Evolutionary conservation across 2,888 invertebrate species (phyloP), one percentile per base, ranked within the genome.

Genomic region (Calameuta filiformis): DNA sequence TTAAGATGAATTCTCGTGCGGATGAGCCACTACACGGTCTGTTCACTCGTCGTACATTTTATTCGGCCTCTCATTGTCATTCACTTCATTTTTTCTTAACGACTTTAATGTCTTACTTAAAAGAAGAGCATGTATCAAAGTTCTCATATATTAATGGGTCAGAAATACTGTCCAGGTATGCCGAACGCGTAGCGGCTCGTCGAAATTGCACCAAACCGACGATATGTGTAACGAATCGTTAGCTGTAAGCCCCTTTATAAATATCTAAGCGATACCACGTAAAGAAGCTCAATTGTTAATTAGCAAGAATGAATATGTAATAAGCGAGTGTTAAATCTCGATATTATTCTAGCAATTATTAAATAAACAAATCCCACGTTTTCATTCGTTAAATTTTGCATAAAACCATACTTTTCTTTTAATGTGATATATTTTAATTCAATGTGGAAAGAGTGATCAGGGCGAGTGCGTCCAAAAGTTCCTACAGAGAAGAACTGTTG

Each of bases 251-350:
- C 77, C 80, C 79, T 79, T 78, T 74, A 79, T 76, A 80, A 81
- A 75, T 79, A 77, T 80, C 69, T 83, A 80, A 80, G 75, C 69
- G 78, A 79, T 81, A 79, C 83, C 80, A 80, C 79, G 81, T 77
- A 76, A 81, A 83, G 82, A 83, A 79, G 83, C 82, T 85, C 83
- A 85, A 85, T 85, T 84, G 82, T 83, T 85, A 83, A 85, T 82
- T 81, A 79, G 80, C 83, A 82, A 81, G 80, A 80, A 83, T 81
- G 83, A 81, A 81, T 83, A 83, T 85, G 83, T 82, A 79, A 80
- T 75, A 79, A 40, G n/a, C 6, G 81, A 82, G 83, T 82, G 83
- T 84, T 83, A 82, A 85, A 82, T 83, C 76, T 84, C 83, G 79
- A 83, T 84, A 84, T 83, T 80, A 84, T 79, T 80, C 78, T 75